Evolutionary conservation across 2,888 invertebrate genomes (phyloP), one percentile per base, ranked within the genome.

Genomic region (Graphium colonna): DNA sequence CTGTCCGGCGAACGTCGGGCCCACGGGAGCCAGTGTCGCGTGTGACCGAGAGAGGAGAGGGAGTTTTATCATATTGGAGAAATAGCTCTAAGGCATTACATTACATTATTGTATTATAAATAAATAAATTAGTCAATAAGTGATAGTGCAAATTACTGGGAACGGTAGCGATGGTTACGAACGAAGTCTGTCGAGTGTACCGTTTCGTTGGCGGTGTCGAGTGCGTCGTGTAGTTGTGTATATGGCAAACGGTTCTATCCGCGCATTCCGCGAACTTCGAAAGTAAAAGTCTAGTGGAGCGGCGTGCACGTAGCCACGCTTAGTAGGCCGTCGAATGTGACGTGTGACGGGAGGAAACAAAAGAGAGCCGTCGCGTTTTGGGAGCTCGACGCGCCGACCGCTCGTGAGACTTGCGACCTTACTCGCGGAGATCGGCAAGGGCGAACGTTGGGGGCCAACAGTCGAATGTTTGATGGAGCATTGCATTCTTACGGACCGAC

Each of bases 141-240:
- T 73, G 72, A 83, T 87, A 88, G 88, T 88, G 86, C 87, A 88
- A 88, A 79, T 74, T 77, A 81, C 83, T 88, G 88, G 88, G 88
- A 86, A 87, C 88, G 88, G 86, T 77, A 71, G 84, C 83, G 75
- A 68, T 46, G 61, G 65, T 66, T 70, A 21, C 67, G 63, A 62
- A 65, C 67, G 62, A 21, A 43, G 51, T 33, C 41, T 36, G 31
- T 50, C 41, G 45, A 46, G 49, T 42, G 46, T 21, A 45, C 36
- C 52, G 31, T 51, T 46, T 44, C 46, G 52, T 46, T 12, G 7
- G 17, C 33, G 10, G 45, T 7, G 9, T 38, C 17, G 21, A 3
- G 17, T 12, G 16, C 38, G 26, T 17, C 18, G 18, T 40, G 38
- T n/a, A 36, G n/a, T 38, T 3, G 31, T 55, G 45, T 40, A 41